Evolutionary conservation across 2,888 invertebrate species (phyloP).

Genomic region (Platycheirus albimanus): DNA sequence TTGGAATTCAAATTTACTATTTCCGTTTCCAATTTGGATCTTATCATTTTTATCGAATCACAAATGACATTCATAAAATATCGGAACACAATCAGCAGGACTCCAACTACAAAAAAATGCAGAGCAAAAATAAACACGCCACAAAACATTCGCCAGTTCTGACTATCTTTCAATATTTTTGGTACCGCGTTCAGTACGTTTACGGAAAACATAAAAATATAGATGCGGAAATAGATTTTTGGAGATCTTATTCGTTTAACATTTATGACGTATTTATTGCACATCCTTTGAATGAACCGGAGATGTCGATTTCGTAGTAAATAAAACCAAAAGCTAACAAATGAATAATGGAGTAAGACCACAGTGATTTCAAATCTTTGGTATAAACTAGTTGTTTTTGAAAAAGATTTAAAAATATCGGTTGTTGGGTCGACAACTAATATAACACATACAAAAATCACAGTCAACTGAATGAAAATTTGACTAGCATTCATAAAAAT

Average conservation of each 20-base stretch:
- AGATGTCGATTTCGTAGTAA: constrained; percentile 10
- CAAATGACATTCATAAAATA: constrained; percentile 12
- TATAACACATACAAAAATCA: background rate
- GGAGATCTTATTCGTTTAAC: background rate
- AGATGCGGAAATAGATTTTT: background rate
- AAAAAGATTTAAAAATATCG: background rate
- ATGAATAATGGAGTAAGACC: constrained; percentile 1
- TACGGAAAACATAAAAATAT: background rate
- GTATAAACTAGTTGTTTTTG: background rate
- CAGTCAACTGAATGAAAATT: background rate
- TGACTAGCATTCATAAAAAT: background rate
- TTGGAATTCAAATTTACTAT: background rate
- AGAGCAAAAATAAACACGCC: background rate
- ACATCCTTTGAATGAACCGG: constrained; percentile 10
- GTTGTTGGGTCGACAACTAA: background rate
- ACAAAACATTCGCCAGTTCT: background rate
- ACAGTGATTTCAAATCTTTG: background rate
- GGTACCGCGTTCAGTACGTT: background rate
- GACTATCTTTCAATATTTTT: background rate
- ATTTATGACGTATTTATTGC: background rate
- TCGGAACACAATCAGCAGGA: constrained; percentile 19
- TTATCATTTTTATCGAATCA: constrained; percentile 12
- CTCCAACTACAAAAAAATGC: constrained; percentile 21
- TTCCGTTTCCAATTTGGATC: constrained; percentile 3
- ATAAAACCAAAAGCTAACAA: constrained; percentile 26